These are phyloP conservation scores for Amaurobius ferox DNA, from an alignment of 2,888 invertebrate genomes.

Conservation along the genomic window DNA sequence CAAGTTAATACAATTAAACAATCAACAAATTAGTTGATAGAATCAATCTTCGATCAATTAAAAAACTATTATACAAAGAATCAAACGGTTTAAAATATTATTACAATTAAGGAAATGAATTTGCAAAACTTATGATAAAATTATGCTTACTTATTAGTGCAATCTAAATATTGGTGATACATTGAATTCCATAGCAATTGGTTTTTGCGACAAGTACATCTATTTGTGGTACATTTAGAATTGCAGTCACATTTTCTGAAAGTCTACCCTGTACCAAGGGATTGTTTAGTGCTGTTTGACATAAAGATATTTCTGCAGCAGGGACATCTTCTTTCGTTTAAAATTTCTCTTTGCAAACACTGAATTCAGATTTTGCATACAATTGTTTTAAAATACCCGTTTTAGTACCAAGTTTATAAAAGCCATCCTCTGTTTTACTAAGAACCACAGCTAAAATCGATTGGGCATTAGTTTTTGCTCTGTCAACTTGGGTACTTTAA, in stretches of 20 bases:
- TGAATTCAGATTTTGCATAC: constrained; percentile 50
- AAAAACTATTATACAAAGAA: no score
- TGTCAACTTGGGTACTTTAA: constrained; percentile 33
- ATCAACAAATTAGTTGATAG: no score
- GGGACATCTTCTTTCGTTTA: constrained; percentile 12
- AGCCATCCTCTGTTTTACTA: constrained; percentile 36
- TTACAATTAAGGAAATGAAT: no score
- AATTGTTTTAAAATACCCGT: constrained; percentile 36
- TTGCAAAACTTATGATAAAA: no score
- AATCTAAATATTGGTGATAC: constrained; percentile 8
- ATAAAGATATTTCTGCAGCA: constrained; percentile 28
- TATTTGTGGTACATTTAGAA: constrained; percentile 26
- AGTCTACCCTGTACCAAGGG: constrained; percentile 30
- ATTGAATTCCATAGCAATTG: background rate
- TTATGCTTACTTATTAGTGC: constrained; percentile 3
- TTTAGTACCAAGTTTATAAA: constrained; percentile 49
- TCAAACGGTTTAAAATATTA: no score
- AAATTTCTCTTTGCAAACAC: constrained; percentile 30
- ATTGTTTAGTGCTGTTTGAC: constrained; percentile 39
- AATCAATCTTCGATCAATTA: no score
- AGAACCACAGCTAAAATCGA: constrained; percentile 36
- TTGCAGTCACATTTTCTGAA: constrained; percentile 20
- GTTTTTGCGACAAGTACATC: no score
- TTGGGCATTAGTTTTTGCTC: constrained; percentile 28
- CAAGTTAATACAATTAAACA: no score